These are phyloP conservation scores for Drosophila vallismaia DNA, from an alignment of 2,888 invertebrate species.

Conservation along the genomic window DNA sequence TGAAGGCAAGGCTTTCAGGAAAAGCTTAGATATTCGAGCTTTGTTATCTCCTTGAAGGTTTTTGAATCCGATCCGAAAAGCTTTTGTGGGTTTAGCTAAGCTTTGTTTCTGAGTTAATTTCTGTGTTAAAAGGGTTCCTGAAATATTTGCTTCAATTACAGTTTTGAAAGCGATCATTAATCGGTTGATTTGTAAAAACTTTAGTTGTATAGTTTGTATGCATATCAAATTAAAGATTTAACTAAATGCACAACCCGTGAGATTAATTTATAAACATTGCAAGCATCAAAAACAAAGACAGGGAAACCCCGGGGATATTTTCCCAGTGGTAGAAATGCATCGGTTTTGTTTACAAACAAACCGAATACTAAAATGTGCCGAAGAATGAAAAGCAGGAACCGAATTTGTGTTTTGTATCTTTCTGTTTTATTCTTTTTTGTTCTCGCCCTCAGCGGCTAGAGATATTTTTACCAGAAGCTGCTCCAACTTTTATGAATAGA, in stretches of 20 bases:
- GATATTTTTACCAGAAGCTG: conserved; percentile 8
- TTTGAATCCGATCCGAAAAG: conserved; percentile 11
- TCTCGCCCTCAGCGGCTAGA: conserved; percentile 8
- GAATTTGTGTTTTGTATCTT: conserved; percentile 11
- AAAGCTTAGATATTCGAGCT: conserved; percentile 42
- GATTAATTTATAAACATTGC: neutral
- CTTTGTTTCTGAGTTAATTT: neutral
- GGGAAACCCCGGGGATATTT: conserved; percentile 1
- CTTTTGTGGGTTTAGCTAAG: conserved; percentile 1
- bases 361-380: conserved; percentile 24
- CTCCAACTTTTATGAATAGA: conserved; percentile 25
- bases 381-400: conserved; percentile 37
- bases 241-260: neutral
- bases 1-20: conserved; percentile 36
- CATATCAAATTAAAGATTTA: neutral
- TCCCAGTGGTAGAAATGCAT: neutral
- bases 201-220: too few species aligned
- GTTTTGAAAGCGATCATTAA: too few species aligned
- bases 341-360: conserved; percentile 64
- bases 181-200: too few species aligned
- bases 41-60: conserved; percentile 46
- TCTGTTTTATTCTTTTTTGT: too few species aligned
- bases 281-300: neutral
- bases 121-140: neutral
- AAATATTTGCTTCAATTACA: too few species aligned